Evolutionary conservation across 2,113 vertebrate species (phyloP).

Genomic region (Brachyhypopomus occidentalis): DNA sequence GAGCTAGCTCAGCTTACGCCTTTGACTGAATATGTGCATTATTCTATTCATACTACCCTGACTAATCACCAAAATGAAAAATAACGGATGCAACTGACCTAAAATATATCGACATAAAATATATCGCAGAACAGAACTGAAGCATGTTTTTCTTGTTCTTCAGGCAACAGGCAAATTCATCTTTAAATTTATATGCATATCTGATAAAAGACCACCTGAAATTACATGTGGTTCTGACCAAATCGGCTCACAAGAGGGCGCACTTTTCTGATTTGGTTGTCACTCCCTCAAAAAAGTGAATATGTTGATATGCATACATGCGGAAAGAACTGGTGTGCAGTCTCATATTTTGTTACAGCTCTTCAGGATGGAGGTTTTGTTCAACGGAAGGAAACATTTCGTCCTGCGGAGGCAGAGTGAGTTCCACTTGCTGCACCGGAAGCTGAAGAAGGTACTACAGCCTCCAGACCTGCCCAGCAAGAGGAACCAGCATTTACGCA

Average conservation of each 20-base stretch:
- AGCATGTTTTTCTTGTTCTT: neutral
- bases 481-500: slow-evolving; percentile 82
- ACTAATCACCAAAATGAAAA: neutral
- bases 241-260: slow-evolving; percentile 21
- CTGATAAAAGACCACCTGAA: neutral
- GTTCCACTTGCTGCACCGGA: slow-evolving; percentile 89
- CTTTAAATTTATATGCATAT: neutral
- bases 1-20: neutral
- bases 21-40: slow-evolving; percentile 4
- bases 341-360: slow-evolving; percentile 71
- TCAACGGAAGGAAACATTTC: slow-evolving; percentile 86
- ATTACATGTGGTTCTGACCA: neutral
- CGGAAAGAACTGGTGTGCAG: neutral
- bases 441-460: slow-evolving; percentile 87
- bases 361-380: slow-evolving; percentile 88
- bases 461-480: slow-evolving; percentile 88
- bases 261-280: neutral
- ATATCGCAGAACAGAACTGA: neutral
- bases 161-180: neutral
- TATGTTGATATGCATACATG: neutral
- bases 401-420: slow-evolving; percentile 84
- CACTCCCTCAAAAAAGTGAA: neutral
- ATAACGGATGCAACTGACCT: neutral
- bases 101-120: neutral
- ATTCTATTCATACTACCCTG: slow-evolving; percentile 5